Base-by-base conservation (phyloP, 2,888 invertebrate species). In the Balanococcus diminutus region DNA sequence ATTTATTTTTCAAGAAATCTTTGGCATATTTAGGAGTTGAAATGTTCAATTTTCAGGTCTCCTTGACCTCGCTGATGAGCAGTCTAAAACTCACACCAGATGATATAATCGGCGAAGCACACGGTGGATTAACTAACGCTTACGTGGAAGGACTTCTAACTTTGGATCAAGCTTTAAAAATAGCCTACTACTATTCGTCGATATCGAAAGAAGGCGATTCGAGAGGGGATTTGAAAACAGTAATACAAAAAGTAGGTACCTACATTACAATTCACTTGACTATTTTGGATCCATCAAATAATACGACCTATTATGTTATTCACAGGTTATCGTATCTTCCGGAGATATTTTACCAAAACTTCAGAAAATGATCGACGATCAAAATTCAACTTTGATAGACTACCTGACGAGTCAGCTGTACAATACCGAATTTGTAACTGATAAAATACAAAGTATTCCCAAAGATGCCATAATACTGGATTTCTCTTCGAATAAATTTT, bases 41-140 rank as follows among this genome's bases (percentile, higher is more conserved):
- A n/a, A 32, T 32, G 3, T 32, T 75, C 32, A 32, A 28, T 31
- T n/a, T 84, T 75, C 72, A 84, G 84, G n/a, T 84, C 1, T 75
- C 81, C 0, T 19, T 86, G 0, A 16, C 11, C 28, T 67, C 81
- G 3, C 0, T 86, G 11, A 32, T 85, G 31, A 36, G 6, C 22
- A 72, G 51, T 42, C 39, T 87, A 32, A 72, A 82, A 39, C 32
- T 86, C 2, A 36, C 14, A 19, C 85, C 81, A 14, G 87, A 86
- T 51, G 2, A 25, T 28, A 28, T 61, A 8, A 79, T 86, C 36
- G 83, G 86, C 22, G 83, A 75, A 31, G 79, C 79, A 32, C 19
- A 56, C 16, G 81, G 86, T 19, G 86, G 83, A 83, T 28, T 84
- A 16, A 56, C 39, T 39, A 42, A 28, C 56, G 84, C 84, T 14